Evolutionary conservation across 1,140 invertebrate genomes (phyloP).

Genomic region (Physella acuta): DNA sequence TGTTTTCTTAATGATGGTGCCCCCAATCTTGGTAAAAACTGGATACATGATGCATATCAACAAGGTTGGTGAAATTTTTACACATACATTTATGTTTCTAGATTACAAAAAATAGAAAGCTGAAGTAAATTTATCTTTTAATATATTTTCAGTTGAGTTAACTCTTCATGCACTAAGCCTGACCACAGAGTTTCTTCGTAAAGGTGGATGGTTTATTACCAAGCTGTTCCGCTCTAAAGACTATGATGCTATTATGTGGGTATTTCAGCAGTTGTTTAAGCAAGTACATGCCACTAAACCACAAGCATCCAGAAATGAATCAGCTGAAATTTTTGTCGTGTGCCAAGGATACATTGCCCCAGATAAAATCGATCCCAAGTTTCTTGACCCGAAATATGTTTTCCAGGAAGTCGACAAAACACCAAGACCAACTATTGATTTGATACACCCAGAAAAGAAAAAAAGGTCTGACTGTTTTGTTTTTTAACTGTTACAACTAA

Average conservation of each 20-base stretch:
- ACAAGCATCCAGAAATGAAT: constrained; percentile 95
- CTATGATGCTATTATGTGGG: constrained; percentile 92
- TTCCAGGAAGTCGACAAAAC: constrained; percentile 89
- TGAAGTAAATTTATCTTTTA: constrained; percentile 66
- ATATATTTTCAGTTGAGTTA: constrained; percentile 67
- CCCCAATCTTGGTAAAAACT: constrained; percentile 95
- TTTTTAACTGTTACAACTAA: too few relatives aligned
- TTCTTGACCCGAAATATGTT: constrained; percentile 92
- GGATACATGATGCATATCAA: constrained; percentile 95
- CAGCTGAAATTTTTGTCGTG: constrained; percentile 99
- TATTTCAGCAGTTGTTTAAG: constrained; percentile 93
- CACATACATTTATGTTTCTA: not conserved
- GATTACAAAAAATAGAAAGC: constrained; percentile 55
- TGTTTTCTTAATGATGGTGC: constrained; percentile 96
- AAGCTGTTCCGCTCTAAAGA: constrained; percentile 99
- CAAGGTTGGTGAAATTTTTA: constrained; percentile 67
- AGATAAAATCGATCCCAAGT: constrained; percentile 89
- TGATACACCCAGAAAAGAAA: constrained; percentile 57
- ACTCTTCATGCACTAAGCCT: constrained; percentile 91
- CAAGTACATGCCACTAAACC: constrained; percentile 91
- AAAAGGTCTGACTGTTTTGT: too few relatives aligned
- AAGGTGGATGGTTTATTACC: constrained; percentile 96
- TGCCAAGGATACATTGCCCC: constrained; percentile 94
- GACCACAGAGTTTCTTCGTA: constrained; percentile 86
- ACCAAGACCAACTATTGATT: constrained; percentile 57